These are phyloP conservation scores for Scelioninae gen. 2 DNA, from an alignment of 2,888 invertebrate species.

Conservation along the genomic window DNA sequence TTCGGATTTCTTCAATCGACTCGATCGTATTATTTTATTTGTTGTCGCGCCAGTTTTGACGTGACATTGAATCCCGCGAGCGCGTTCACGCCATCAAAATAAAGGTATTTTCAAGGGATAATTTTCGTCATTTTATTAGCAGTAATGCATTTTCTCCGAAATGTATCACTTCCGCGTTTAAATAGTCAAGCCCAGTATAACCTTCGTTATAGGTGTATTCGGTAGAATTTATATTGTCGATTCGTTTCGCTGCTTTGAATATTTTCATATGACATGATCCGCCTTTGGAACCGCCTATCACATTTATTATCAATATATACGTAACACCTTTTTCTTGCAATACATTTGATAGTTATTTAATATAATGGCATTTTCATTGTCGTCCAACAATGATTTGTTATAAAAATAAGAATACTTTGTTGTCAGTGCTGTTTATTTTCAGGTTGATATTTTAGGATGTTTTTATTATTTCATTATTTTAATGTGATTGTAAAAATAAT, in stretches of 20 bases:
- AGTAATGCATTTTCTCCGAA: not conserved
- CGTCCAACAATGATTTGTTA: not conserved
- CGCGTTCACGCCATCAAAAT: too few species aligned
- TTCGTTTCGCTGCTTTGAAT: constrained; percentile 16
- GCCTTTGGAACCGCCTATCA: constrained; percentile 26
- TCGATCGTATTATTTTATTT: too few species aligned
- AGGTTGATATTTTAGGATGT: too few species aligned
- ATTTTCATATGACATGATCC: constrained; percentile 36
- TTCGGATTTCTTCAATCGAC: too few species aligned
- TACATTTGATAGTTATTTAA: constrained; percentile 7
- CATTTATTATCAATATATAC: constrained; percentile 21
- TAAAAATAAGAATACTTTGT: not conserved
- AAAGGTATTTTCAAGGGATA: not conserved
- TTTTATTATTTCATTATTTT: too few species aligned
- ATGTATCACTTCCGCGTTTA: not conserved
- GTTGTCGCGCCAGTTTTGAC: too few species aligned
- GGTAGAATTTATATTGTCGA: constrained; percentile 1
- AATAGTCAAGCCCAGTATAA: too few species aligned
- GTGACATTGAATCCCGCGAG: too few species aligned
- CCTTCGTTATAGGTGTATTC: not conserved
- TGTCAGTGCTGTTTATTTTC: not conserved
- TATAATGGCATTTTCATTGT: too few species aligned
- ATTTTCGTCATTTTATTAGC: not conserved
- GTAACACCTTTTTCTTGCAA: constrained; percentile 21
- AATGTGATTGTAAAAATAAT: too few species aligned